Conservation (phyloP, 1,140 invertebrate species). For the Platorchestia sp. region DNA sequence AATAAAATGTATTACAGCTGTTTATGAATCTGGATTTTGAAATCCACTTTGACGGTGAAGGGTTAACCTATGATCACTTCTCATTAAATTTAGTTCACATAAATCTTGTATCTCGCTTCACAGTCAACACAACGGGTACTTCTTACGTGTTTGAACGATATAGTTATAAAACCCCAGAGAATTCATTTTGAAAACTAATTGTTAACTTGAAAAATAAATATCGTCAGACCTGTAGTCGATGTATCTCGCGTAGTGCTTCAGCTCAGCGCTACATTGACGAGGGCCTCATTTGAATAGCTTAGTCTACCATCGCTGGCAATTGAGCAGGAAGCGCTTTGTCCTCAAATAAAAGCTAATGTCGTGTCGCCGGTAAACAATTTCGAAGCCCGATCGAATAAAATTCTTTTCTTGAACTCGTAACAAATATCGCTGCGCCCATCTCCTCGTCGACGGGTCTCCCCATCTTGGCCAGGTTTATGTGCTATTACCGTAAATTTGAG, state of each 20-base stretch:
- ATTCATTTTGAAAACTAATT: not conserved
- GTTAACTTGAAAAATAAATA: not conserved
- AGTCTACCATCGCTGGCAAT: not conserved
- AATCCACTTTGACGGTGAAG: too few species aligned
- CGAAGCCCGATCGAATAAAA: not conserved
- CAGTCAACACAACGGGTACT: not conserved
- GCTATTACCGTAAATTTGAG: not conserved
- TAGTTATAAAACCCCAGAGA: not conserved
- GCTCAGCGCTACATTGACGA: not conserved
- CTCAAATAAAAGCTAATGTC: not conserved
- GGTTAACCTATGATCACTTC: too few species aligned
- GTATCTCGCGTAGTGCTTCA: not conserved
- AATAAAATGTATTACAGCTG: too few species aligned
- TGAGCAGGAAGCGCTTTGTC: not conserved
- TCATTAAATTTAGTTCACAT: not conserved
- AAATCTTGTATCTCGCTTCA: not conserved
- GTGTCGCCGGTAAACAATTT: not conserved
- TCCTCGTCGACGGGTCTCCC: not conserved
- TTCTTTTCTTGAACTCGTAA: not conserved
- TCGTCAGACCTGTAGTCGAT: not conserved
- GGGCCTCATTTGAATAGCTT: not conserved
- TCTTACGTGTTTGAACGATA: not conserved
- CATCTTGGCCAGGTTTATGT: constrained; percentile 2
- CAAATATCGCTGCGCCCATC: not conserved
- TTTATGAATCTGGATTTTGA: too few species aligned